phyloP scores from a whole-genome alignment of 2,113 vertebrate species.

The Seriola quinqueradiata region DNA sequence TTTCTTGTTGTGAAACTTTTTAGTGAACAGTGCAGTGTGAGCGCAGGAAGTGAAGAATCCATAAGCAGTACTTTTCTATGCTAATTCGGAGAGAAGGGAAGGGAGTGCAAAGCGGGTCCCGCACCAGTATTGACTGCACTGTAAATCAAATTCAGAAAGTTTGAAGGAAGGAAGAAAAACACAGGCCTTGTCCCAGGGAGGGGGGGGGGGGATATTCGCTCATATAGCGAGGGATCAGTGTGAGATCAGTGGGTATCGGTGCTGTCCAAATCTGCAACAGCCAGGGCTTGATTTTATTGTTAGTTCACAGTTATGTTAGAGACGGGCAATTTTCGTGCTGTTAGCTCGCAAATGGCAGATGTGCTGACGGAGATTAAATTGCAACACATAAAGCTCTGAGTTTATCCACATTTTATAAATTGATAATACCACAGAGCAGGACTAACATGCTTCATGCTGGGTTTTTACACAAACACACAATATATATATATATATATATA shows the following conservation, averaged over 20 bases:
- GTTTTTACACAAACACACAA: no score
- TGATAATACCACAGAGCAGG: not conserved
- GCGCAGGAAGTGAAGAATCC: conserved; percentile 31
- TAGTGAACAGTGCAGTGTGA: not conserved
- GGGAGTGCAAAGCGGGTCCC: conserved; percentile 20
- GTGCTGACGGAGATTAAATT: conserved; percentile 18
- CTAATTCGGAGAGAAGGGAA: conserved; percentile 40
- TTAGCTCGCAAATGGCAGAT: conserved; percentile 30
- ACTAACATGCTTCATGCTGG: conserved; percentile 3
- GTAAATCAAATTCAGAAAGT: conserved; percentile 57
- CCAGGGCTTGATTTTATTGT: conserved; percentile 14
- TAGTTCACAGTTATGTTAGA: not conserved
- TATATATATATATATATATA: accelerated
- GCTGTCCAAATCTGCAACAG: conserved; percentile 42
- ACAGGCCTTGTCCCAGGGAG: conserved; percentile 13
- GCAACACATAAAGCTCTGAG: not conserved
- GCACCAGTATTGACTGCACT: conserved; percentile 27
- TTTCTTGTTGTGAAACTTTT: conserved; percentile 57
- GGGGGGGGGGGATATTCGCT: conserved; percentile 41
- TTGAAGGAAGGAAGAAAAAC: conserved; percentile 53
- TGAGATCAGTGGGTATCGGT: conserved; percentile 49
- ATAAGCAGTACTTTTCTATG: conserved; percentile 48
- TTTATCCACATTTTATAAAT: conserved; percentile 2
- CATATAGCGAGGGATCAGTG: conserved; percentile 47
- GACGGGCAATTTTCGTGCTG: not conserved